Base-by-base conservation (phyloP, 2,797 vertebrate genomes). In the Dermochelys coriacea region DNA sequence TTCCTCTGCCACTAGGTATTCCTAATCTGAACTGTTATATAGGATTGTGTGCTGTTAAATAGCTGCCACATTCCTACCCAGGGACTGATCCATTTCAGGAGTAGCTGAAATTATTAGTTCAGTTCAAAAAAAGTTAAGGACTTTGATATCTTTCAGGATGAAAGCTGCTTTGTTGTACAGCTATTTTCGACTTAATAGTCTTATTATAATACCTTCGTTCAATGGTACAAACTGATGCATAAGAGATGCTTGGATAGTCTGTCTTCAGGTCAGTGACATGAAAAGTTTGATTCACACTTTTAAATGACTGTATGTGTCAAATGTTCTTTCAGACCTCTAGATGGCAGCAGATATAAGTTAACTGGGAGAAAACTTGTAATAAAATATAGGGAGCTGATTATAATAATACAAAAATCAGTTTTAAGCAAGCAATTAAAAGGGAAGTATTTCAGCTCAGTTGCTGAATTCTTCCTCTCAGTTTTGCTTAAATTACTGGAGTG, bases 271-370 rank as follows among this genome's bases (percentile, higher is more conserved):
- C 84, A 91, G 45, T 19, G n/a, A 87, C 11, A 54, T 41, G 61
- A 78, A 71, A 19, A 1, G 41, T 0, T 2, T 61, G 50, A 34
- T 86, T 12, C 71, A 57, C 84, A n/a, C 18, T 82, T 89, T 80
- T 51, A 21, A 6, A 1, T 1, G 25, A 12, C 21, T 49, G 41
- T 55, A 34, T 85, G 54, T 6, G 9, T 83, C 0, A 71, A 0
- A 4, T 37, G 47, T 85, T 41, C 52, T 89, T 82, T 94, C 93
- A 90, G 90, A 49, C 96, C 95, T 31, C 55, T 96, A 98, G 97
- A 54, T 97, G 97, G 98, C 97, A 96, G 97, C 96, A 98, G 27
- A 87, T 92, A 80, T 61, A 86, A 95, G 68, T 82, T 57, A 71
- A 84, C 41, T 45, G 7, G 6, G 5, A 4, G 31, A 29, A 21